Evolutionary conservation across 2,797 vertebrate species (phyloP).

Genomic region (Spondyliosoma cantharus): DNA sequence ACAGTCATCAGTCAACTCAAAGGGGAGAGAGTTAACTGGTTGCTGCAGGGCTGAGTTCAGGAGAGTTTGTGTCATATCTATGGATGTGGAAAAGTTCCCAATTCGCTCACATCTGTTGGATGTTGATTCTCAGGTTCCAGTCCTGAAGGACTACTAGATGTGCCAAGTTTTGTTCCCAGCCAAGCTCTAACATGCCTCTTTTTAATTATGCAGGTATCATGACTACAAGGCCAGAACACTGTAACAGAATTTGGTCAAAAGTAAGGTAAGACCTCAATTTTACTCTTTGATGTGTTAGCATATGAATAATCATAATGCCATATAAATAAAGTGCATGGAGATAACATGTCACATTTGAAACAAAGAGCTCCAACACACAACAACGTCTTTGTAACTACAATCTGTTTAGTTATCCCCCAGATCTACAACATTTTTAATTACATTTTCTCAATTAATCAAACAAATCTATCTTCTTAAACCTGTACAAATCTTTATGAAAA

Average conservation of each 20-base stretch:
- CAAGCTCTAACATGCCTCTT: background rate
- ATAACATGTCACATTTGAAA: background rate
- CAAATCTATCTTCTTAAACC: background rate
- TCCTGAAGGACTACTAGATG: constrained; percentile 47
- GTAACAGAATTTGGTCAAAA: constrained; percentile 8
- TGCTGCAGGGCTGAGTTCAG: constrained; percentile 26
- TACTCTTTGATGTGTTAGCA: background rate
- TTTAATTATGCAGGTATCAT: background rate
- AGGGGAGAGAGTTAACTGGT: constrained; percentile 5
- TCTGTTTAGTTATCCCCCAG: background rate
- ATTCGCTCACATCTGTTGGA: constrained; percentile 23
- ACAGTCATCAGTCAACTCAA: constrained; percentile 51
- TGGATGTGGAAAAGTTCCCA: constrained; percentile 23
- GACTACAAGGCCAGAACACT: background rate
- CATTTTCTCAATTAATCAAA: background rate
- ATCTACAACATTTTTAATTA: background rate
- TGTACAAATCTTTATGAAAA: background rate
- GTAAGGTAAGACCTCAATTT: background rate
- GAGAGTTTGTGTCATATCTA: constrained; percentile 22
- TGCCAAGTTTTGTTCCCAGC: constrained; percentile 36
- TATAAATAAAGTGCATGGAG: background rate
- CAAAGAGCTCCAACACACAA: background rate
- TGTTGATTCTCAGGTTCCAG: constrained; percentile 18
- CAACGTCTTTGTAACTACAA: background rate
- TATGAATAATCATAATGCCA: background rate